Conservation (phyloP, 2,113 vertebrate genomes). For the Petrocephalus zakoni region DNA sequence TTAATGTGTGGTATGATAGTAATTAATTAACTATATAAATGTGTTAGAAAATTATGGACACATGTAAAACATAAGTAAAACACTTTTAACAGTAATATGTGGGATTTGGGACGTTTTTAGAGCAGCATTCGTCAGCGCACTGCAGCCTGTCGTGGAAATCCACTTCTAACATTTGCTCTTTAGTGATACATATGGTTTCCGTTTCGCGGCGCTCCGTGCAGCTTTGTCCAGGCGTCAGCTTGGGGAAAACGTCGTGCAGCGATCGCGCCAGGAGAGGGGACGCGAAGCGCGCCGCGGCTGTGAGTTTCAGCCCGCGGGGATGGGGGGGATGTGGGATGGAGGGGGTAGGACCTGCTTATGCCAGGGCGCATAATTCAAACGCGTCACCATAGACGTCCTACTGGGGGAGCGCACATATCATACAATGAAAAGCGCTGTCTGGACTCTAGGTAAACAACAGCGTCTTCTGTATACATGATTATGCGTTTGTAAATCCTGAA, state of each 20-base stretch:
- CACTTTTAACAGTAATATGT: neutral
- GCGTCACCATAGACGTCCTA: neutral
- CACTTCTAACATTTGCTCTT: neutral
- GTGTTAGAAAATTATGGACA: neutral
- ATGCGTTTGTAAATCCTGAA: neutral
- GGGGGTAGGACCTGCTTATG: neutral
- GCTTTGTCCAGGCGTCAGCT: neutral
- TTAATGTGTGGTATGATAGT: neutral
- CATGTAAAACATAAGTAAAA: neutral
- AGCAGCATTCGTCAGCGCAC: neutral
- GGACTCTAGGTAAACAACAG: neutral
- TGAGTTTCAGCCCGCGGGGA: neutral
- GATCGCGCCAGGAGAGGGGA: too few relatives aligned
- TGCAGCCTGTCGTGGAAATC: neutral
- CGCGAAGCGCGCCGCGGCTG: neutral
- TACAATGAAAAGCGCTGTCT: neutral
- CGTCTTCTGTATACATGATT: neutral
- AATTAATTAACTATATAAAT: neutral
- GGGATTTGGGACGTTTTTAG: neutral
- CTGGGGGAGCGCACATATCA: neutral
- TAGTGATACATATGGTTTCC: neutral
- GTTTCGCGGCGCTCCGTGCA: conserved; percentile 6
- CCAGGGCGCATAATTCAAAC: neutral
- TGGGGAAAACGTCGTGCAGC: neutral
- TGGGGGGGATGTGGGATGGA: neutral